These are phyloP conservation scores for Elysia crispata DNA, from an alignment of 2,888 invertebrate genomes.

Conservation along the genomic window DNA sequence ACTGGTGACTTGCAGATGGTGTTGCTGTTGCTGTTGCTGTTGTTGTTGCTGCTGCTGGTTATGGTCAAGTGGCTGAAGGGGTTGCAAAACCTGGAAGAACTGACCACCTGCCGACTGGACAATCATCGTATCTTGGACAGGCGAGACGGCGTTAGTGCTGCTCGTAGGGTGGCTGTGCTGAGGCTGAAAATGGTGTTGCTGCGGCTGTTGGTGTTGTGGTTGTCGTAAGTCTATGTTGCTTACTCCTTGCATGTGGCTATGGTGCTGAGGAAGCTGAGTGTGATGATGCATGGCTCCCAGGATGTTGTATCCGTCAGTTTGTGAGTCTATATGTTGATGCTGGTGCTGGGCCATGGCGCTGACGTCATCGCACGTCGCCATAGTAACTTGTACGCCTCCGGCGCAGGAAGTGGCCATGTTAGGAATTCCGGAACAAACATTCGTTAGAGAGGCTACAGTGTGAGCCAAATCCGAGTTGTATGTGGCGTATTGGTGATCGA, in stretches of 20 bases:
- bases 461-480: slow-evolving; percentile 26
- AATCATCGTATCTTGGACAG: slow-evolving; percentile 80
- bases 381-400: slow-evolving; percentile 9
- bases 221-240: neutral
- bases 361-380: slow-evolving; percentile 27
- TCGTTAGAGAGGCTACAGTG: slow-evolving; percentile 1
- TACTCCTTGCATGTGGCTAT: neutral
- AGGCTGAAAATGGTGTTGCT: slow-evolving; percentile 1
- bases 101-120: slow-evolving; percentile 94
- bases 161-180: slow-evolving; percentile 4
- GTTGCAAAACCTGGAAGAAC: slow-evolving; percentile 74
- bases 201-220: neutral
- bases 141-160: slow-evolving; percentile 6
- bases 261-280: slow-evolving; percentile 18
- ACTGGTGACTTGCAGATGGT: slow-evolving; percentile 1
- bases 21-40: slow-evolving; percentile 24
- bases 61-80: slow-evolving; percentile 45
- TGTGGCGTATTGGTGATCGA: slow-evolving; percentile 37
- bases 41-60: slow-evolving; percentile 19
- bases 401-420: slow-evolving; percentile 18
- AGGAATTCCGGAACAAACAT: slow-evolving; percentile 32
- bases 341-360: slow-evolving; percentile 11
- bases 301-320: slow-evolving; percentile 10
- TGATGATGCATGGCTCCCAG: neutral
- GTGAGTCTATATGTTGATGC: slow-evolving; percentile 2